A percentile compares a stretch with the other conserved stretches of the same genome.
Evolutionary conservation across 2,888 invertebrate species (phyloP).

Genomic region (Pemphredon lugubris): DNA sequence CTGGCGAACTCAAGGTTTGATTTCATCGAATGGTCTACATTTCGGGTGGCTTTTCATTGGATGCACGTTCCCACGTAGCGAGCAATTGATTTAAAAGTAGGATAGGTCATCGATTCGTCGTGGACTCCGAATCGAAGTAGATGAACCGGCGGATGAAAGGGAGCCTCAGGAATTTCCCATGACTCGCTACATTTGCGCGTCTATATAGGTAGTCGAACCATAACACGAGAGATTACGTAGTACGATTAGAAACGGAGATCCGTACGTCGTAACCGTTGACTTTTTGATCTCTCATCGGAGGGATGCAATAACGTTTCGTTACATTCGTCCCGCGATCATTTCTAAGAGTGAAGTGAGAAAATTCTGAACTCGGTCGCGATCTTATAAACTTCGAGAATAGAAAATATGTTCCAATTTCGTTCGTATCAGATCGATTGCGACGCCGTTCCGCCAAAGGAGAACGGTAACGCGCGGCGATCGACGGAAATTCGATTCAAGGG

Average conservation of each 20-base stretch:
- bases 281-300: too few species aligned
- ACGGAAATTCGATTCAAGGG: slow-evolving; percentile 40
- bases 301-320: too few species aligned
- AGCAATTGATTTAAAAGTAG: slow-evolving; percentile 70
- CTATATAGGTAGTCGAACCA: slow-evolving; percentile 19
- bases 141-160: slow-evolving; percentile 40
- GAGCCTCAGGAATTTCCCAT: slow-evolving; percentile 28
- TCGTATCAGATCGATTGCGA: slow-evolving; percentile 2
- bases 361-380: not conserved
- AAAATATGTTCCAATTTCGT: not conserved
- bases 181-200: slow-evolving; percentile 4
- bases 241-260: not conserved
- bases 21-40: slow-evolving; percentile 59
- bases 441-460: not conserved
- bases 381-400: not conserved
- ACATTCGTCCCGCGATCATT: too few species aligned
- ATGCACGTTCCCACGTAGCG: slow-evolving; percentile 59
- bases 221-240: slow-evolving; percentile 23
- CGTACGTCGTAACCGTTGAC: too few species aligned
- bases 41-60: slow-evolving; percentile 59
- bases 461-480: not conserved
- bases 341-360: too few species aligned
- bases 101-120: slow-evolving; percentile 65
- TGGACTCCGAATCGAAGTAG: slow-evolving; percentile 39
- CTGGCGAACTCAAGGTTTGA: slow-evolving; percentile 62